phyloP scores from a whole-genome alignment of 30 jellyfish, hydroid and myxozoan genomes.

The Turritopsis rubra region DNA sequence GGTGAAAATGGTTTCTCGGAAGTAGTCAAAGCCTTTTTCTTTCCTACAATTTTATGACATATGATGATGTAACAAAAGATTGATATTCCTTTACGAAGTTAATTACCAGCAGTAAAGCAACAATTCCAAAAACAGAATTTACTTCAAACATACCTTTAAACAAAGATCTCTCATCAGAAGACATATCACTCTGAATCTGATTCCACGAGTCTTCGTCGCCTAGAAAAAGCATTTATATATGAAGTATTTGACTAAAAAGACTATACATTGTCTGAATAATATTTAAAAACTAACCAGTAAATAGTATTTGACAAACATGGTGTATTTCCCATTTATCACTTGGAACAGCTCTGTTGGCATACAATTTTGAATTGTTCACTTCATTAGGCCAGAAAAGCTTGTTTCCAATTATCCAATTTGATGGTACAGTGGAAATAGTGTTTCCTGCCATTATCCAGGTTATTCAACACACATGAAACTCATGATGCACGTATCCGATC shows the following conservation, averaged over 20 bases:
- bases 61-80: no score
- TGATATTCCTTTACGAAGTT: no score
- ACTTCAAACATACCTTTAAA: no score
- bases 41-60: background rate
- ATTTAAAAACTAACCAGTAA: background rate
- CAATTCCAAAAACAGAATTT: background rate
- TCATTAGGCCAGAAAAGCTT: background rate
- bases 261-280: no score
- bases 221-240: no score
- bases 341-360: background rate
- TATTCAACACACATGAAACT: background rate
- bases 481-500: background rate
- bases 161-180: background rate
- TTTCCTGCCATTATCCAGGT: background rate
- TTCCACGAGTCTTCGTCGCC: background rate
- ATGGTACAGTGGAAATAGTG: background rate
- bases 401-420: background rate
- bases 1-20: background rate
- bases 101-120: background rate
- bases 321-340: background rate
- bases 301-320: background rate
- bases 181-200: background rate
- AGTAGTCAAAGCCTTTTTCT: background rate
- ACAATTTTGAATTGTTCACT: background rate
- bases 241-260: background rate